Evolutionary conservation across 2,113 vertebrate genomes (phyloP), one percentile per base, ranked within the genome.

Genomic region (Corythornis vintsioides): DNA sequence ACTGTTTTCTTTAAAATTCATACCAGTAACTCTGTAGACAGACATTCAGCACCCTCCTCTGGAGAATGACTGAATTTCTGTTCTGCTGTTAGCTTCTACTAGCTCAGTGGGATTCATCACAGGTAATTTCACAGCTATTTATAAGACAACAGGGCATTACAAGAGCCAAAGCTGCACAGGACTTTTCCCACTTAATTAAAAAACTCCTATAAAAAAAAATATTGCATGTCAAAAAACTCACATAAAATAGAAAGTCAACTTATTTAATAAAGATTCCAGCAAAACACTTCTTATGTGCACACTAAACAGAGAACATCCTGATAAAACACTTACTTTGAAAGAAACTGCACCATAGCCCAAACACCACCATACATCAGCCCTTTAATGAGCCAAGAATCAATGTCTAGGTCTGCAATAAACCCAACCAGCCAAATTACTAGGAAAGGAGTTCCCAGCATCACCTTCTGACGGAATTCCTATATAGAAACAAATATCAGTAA

Each of bases 371-470:
- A 99, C 99, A 99, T 99, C 93, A 99, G 89, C 93, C 99, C 98
- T 96, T 99, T 99, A 96, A 99, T 98, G 81, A 99, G 98, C 99
- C 99, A 99, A 72, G 99, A 99, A 97, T 99, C 99, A 48, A 99
- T 98, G 96, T 99, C 98, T 91, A 99, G 98, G 97, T 99, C 98
- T 81, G 99, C 99, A 92, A 99, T 99, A 98, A 99, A 99, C 43
- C 99, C 99, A 90, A 99, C 98, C 45, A 99, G 96, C 99, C 99
- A 99, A 97, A 99, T 99, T 93, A 99, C 98, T 73, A 99, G 96
- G 94, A 99, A 99, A n/a, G 99, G 99, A n/a, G 99, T 99, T 88
- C 98, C 99, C 86, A 99, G 97, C 99, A 99, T 99, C 96, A 99
- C 98, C 97, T 99, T 99, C 98, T 99, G 99, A 42, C 99, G 98